Conservation (phyloP, 2,888 invertebrate genomes). For the Drosophila anomelani region DNA sequence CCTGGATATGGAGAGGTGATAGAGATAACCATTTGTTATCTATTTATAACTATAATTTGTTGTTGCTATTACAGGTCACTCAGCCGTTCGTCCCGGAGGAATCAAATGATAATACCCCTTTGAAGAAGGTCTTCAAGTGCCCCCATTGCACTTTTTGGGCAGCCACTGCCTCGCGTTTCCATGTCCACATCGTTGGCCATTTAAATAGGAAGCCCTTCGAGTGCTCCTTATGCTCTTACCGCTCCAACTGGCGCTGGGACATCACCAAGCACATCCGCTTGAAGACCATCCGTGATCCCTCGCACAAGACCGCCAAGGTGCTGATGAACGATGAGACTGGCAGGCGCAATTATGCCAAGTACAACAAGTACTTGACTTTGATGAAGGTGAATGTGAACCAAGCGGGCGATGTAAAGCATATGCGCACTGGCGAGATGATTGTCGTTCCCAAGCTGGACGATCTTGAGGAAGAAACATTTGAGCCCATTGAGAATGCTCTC, state of each 20-base stretch:
- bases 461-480: neutral
- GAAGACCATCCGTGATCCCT: constrained; percentile 91
- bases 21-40: neutral
- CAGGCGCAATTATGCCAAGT: constrained; percentile 95
- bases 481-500: constrained; percentile 4
- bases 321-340: constrained; percentile 96
- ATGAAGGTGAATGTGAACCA: constrained; percentile 86
- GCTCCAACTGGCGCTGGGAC: constrained; percentile 99
- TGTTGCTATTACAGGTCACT: constrained; percentile 80
- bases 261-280: constrained; percentile 97
- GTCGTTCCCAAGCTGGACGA: constrained; percentile 18
- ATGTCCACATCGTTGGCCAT: constrained; percentile 97
- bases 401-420: constrained; percentile 82
- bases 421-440: constrained; percentile 83
- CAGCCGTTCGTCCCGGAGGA: constrained; percentile 87
- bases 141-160: constrained; percentile 97
- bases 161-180: constrained; percentile 96
- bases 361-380: constrained; percentile 93
- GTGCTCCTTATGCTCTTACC: constrained; percentile 96
- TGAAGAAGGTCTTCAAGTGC: constrained; percentile 94
- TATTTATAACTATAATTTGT: neutral
- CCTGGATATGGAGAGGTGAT: constrained; percentile 85
- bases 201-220: constrained; percentile 97
- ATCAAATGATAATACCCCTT: constrained; percentile 87
- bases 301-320: constrained; percentile 89